A percentile compares a stretch with the other conserved stretches of the same genome.
These are phyloP conservation scores for Dinothrombium tinctorium DNA, from an alignment of 1,140 invertebrate species.

Conservation along the genomic window DNA sequence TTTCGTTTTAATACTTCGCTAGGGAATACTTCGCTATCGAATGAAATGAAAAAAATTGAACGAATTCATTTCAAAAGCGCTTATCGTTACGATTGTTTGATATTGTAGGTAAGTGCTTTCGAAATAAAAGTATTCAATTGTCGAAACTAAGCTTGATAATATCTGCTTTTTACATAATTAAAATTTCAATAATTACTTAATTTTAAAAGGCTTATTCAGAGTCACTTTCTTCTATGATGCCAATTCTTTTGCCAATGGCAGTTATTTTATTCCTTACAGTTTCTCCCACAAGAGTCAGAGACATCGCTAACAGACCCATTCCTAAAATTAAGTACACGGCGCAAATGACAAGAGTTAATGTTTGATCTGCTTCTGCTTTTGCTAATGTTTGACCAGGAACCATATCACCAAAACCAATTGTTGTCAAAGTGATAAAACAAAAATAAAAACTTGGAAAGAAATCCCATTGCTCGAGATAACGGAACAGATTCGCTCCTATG, in stretches of 20 bases:
- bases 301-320: conserved; percentile 91
- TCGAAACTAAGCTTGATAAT: too few species aligned
- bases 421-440: conserved; percentile 83
- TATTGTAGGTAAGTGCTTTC: too few species aligned
- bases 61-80: too few species aligned
- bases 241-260: conserved; percentile 24
- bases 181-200: too few species aligned
- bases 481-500: conserved; percentile 60
- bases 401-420: conserved; percentile 82
- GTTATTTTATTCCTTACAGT: conserved; percentile 21
- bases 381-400: conserved; percentile 43
- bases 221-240: too few species aligned
- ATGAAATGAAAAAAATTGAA: too few species aligned
- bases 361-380: conserved; percentile 13
- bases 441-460: conserved; percentile 80
- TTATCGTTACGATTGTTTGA: too few species aligned
- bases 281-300: conserved; percentile 69
- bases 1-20: too few species aligned
- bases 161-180: too few species aligned
- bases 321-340: conserved; percentile 82
- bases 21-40: too few species aligned
- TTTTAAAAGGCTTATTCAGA: too few species aligned
- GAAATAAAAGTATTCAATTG: too few species aligned
- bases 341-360: conserved; percentile 35
- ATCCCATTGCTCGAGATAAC: conserved; percentile 46